Conservation (phyloP, 2,797 vertebrate genomes). For the Neostethus bicornis region DNA sequence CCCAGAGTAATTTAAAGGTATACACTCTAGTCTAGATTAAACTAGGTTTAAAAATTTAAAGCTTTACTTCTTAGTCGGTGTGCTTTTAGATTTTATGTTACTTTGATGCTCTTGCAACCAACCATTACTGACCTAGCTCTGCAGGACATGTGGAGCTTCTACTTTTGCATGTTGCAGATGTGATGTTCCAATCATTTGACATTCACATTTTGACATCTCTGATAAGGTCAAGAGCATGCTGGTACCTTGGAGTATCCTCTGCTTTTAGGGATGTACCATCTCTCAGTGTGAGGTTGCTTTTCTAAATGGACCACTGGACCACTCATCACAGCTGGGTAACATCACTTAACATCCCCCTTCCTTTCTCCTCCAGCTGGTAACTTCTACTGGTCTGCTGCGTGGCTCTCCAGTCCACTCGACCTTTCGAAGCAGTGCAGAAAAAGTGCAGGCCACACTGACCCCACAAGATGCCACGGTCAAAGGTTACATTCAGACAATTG, state of each 20-base stretch:
- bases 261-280: constrained; percentile 58
- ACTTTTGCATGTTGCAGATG: constrained; percentile 46
- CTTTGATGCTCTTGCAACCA: constrained; percentile 21
- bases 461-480: constrained; percentile 67
- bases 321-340: constrained; percentile 75
- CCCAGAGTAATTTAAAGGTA: constrained; percentile 21
- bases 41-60: constrained; percentile 19
- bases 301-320: constrained; percentile 77
- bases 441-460: constrained; percentile 56
- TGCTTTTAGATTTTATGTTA: constrained; percentile 4
- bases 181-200: constrained; percentile 58
- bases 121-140: constrained; percentile 45
- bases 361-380: constrained; percentile 44
- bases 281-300: constrained; percentile 54
- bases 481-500: constrained; percentile 63
- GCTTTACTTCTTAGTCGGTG: neutral
- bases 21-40: constrained; percentile 13
- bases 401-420: constrained; percentile 75
- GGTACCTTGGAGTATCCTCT: constrained; percentile 28
- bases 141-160: constrained; percentile 44
- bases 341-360: constrained; percentile 72
- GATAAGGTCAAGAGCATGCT: constrained; percentile 29
- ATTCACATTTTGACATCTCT: constrained; percentile 63
- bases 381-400: constrained; percentile 46
- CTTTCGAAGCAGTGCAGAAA: constrained; percentile 79